Evolutionary conservation across 2,113 vertebrate species (phyloP).

Genomic region (Octodon degus): DNA sequence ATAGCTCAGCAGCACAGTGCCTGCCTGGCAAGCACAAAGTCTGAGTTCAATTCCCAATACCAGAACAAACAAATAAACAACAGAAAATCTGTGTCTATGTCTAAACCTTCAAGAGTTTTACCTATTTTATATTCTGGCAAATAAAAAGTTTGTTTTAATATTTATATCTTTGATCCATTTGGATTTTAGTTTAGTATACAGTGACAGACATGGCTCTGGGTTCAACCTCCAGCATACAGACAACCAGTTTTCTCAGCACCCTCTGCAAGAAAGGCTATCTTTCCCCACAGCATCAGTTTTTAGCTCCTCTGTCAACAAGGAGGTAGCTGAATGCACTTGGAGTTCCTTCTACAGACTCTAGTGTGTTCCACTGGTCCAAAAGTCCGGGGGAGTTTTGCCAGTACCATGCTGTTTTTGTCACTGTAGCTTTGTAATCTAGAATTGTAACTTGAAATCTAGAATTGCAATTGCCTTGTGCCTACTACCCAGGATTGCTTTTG

Average conservation of each 20-base stretch:
- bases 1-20: no score
- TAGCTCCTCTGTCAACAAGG: not conserved
- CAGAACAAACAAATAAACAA: no score
- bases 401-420: not conserved
- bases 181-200: not conserved
- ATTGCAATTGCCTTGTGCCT: not conserved
- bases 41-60: no score
- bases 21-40: no score
- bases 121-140: not conserved
- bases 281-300: not conserved
- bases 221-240: not conserved
- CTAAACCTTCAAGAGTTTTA: not conserved
- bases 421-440: not conserved
- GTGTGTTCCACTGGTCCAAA: not conserved
- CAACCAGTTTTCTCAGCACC: not conserved
- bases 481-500: not conserved
- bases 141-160: not conserved
- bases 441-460: not conserved
- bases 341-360: not conserved
- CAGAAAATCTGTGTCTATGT: not conserved
- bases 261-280: not conserved
- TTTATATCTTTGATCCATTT: not conserved
- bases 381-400: not conserved
- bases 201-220: not conserved
- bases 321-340: not conserved